Evolutionary conservation across 1,140 invertebrate species (phyloP), one percentile per base, ranked within the genome.

Genomic region (Diploscapter pachys): DNA sequence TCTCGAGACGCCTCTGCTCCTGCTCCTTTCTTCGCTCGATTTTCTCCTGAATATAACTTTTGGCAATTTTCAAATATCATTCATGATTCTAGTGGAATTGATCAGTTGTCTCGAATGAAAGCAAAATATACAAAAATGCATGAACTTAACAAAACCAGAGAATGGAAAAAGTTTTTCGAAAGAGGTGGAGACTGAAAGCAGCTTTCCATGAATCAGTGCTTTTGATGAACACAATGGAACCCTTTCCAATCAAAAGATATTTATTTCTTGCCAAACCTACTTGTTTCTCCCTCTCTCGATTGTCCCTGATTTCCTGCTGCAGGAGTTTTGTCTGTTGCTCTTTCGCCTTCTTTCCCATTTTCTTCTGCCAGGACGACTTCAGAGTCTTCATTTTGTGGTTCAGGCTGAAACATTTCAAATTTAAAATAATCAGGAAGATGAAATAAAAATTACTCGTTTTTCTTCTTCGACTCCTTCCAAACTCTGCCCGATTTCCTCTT

Each of bases 321-420:
- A 78, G 6, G 6, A 72, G 4, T 61, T 75, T 68, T 3, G 75
- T 72, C 63, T 66, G 64, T 49, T 64, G 52, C 55, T 78, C 63
- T 8, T 78, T 73, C 5, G 76, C 76, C 59, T 72, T 73, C 61
- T 51, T 56, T 55, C 63, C 67, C 69, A 73, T 73, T 70, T 78
- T 78, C 65, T 73, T 78, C 5, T 78, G 66, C 76, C 76, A 78
- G 9, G 76, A 69, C 3, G 76, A 51, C 53, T 78, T 78, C 66
- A 78, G 68, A 6, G 76, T 57, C 50, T 78, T 78, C 63, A 9
- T 62, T 78, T 56, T 78, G 76, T 53, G 71, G 73, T 50, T 9
- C 68, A 62, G 51, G 13, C 6, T 54, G 4, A 31, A 11, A 9
- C 50, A 71, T 50, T 8, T 3, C 4, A 63, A 5, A 1, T 63